Evolutionary conservation across 2,113 vertebrate genomes (phyloP).

Genomic region (Elaphurus davidianus): DNA sequence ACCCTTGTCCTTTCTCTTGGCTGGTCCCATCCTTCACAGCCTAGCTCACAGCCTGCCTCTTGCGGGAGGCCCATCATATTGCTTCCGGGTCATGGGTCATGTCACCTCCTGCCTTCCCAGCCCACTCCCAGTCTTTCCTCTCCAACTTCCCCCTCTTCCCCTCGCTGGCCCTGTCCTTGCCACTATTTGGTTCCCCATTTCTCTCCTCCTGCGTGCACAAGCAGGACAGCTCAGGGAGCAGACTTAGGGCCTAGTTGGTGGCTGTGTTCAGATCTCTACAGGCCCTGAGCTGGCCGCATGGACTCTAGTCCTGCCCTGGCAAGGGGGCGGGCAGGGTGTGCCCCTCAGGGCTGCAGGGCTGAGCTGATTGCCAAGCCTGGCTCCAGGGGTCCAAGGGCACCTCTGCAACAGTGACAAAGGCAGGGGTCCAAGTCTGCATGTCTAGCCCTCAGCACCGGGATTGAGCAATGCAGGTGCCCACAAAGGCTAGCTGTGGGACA

Average conservation of each 20-base stretch:
- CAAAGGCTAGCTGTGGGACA: neutral
- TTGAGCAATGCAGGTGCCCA: accelerated
- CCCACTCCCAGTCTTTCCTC: neutral
- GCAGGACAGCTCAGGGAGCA: accelerated
- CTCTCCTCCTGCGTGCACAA: neutral
- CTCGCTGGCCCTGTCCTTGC: accelerated
- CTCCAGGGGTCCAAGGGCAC: neutral
- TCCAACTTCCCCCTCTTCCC: neutral
- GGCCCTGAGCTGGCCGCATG: accelerated
- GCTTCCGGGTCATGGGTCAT: neutral
- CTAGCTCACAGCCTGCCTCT: neutral
- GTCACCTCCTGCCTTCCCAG: neutral
- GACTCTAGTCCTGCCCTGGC: accelerated
- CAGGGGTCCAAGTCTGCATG: neutral
- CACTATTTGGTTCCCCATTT: neutral
- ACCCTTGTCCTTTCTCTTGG: neutral
- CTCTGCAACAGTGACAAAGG: neutral
- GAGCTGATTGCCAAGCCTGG: neutral
- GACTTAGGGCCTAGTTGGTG: neutral
- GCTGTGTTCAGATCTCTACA: neutral
- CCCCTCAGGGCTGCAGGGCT: accelerated
- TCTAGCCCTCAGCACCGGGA: neutral
- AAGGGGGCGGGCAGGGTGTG: accelerated
- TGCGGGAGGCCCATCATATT: neutral
- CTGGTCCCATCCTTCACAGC: neutral